Base-by-base conservation (phyloP, 2,888 invertebrate genomes). In the Xestia sexstrigata region DNA sequence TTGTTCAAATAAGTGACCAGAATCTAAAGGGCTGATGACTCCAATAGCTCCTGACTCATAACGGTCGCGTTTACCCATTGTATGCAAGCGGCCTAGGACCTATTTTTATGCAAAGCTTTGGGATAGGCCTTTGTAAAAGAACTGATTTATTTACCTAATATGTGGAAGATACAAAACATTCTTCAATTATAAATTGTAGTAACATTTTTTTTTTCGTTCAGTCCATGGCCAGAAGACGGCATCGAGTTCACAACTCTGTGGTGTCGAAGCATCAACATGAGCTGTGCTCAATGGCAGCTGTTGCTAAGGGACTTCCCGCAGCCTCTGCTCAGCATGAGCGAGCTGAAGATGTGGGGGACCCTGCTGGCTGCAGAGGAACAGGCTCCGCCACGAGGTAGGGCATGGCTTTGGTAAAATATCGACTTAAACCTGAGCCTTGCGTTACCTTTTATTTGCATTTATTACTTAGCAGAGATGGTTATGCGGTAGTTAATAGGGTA, bases 221-320 rank as follows among this genome's bases (percentile, higher is more conserved):
- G 98, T 85, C 99, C 99, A 0, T 99, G 99, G 98, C 99, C 99
- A 0, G 98, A 98, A 87, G 99, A 99, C 86, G 98, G 98, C 0
- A 93, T 99, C 26, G 98, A 99, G 91, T 99, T 99, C 96, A 97
- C 97, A 0, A 99, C 99, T 0, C 96, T 99, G 39, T 99, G 99
- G 99, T 99, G 99, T 89, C 98, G 99, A 15, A 98, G 98, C 70
- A 97, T 99, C 39, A 98, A 98, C 85, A 97, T 98, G 72, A 98
- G 98, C 84, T 98, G 99, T 88, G 97, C 97, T 30, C 98, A 98
- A 90, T 99, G 99, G 98, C 98, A 98, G 90, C 97, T 99, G 88
- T 98, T 98, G 90, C 96, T 99, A 84, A 97, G 99, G 11, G 99
- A 99, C 96, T 99, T 99, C 94, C 99, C 99, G 0, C 99, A 99